Conservation (phyloP, 2,113 vertebrate genomes). For the Tylochromis polylepis region DNA sequence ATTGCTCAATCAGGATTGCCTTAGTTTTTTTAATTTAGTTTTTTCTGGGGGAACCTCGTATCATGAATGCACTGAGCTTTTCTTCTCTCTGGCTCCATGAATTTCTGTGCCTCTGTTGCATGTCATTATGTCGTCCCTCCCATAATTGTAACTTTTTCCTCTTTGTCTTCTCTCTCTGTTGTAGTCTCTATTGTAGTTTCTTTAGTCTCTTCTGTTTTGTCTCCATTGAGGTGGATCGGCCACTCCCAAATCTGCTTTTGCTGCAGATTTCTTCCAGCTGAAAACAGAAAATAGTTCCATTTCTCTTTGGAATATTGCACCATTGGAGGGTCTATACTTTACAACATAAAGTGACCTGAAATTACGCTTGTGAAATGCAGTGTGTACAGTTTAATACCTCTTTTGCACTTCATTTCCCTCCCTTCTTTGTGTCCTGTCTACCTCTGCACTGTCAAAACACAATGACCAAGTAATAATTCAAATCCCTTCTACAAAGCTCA, state of each 20-base stretch:
- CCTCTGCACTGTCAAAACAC: background rate
- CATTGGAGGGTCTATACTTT: background rate
- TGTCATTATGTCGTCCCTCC: background rate
- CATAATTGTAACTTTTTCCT: background rate
- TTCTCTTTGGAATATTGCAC: background rate
- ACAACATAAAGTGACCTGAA: background rate
- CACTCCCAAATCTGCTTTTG: background rate
- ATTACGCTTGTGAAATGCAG: background rate
- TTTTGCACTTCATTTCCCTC: background rate
- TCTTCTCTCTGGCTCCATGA: background rate
- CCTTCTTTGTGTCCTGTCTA: background rate
- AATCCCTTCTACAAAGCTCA: background rate
- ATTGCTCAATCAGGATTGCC: background rate
- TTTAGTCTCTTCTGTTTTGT: background rate
- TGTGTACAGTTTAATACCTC: background rate
- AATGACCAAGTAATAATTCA: background rate
- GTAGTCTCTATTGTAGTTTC: background rate
- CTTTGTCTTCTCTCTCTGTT: background rate
- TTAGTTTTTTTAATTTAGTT: background rate
- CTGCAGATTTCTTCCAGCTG: background rate
- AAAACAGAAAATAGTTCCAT: background rate
- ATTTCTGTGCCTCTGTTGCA: background rate
- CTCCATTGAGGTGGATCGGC: background rate
- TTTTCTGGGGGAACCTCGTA: background rate
- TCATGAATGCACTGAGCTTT: background rate